Evolutionary conservation across 2,888 invertebrate species (phyloP).

Genomic region (Pterostichus niger): DNA sequence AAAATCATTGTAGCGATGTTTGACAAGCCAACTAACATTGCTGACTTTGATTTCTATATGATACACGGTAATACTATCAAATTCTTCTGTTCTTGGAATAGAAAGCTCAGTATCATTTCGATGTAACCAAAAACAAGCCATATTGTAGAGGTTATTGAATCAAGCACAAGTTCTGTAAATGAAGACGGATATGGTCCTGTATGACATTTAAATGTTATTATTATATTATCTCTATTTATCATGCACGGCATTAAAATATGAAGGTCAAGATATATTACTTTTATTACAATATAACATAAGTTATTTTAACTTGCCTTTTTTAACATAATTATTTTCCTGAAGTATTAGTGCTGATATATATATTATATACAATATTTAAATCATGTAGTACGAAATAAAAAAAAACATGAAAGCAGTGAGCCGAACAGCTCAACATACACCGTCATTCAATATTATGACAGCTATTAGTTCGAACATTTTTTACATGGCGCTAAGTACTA

Average conservation of each 20-base stretch:
- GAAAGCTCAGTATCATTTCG: slow-evolving; percentile 83
- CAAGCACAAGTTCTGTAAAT: not conserved
- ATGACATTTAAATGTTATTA: slow-evolving; percentile 35
- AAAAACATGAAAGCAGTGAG: not conserved
- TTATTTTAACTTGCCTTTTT: not conserved
- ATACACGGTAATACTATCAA: slow-evolving; percentile 86
- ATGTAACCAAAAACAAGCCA: slow-evolving; percentile 88
- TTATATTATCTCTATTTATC: slow-evolving; percentile 33
- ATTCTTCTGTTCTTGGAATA: slow-evolving; percentile 83
- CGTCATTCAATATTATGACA: slow-evolving; percentile 1
- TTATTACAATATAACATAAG: not conserved
- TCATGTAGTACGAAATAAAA: not conserved
- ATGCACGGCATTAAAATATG: slow-evolving; percentile 27
- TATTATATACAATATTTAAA: not conserved
- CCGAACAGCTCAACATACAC: not conserved
- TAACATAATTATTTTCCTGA: not conserved
- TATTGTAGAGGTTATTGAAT: slow-evolving; percentile 72
- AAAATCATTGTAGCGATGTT: slow-evolving; percentile 94
- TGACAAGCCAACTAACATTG: slow-evolving; percentile 89
- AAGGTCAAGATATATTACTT: slow-evolving; percentile 29
- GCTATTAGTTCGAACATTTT: not conserved
- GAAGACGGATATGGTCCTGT: not conserved
- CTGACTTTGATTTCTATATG: slow-evolving; percentile 85
- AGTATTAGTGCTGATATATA: not conserved
- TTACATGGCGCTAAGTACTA: not conserved